Evolutionary conservation across 2,797 vertebrate genomes (phyloP).

Genomic region (Philypnodon macrostomus): DNA sequence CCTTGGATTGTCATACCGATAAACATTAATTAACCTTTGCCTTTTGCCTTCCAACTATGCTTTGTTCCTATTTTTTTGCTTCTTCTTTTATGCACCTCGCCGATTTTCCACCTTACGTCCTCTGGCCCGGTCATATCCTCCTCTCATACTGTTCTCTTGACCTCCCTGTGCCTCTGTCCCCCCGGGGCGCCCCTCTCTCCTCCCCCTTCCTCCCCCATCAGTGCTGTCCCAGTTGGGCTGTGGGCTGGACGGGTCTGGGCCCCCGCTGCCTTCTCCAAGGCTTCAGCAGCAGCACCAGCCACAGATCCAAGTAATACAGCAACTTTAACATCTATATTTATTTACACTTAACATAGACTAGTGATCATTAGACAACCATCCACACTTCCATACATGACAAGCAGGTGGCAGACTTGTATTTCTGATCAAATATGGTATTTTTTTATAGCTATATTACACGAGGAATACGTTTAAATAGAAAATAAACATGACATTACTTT

Average conservation of each 20-base stretch:
- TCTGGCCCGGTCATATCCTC: conserved; percentile 23
- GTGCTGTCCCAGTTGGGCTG: conserved; percentile 98
- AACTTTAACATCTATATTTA: conserved; percentile 83
- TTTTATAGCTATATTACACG: no score
- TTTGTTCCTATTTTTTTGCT: conserved; percentile 55
- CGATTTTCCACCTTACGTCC: neutral
- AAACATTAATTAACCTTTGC: conserved; percentile 46
- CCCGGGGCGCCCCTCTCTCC: conserved; percentile 54
- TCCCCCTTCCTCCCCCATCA: conserved; percentile 73
- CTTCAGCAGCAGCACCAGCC: conserved; percentile 94
- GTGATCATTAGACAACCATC: conserved; percentile 28
- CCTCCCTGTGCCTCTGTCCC: conserved; percentile 39
- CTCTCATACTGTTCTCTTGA: conserved; percentile 27
- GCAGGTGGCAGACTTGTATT: conserved; percentile 11
- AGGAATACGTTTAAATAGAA: no score
- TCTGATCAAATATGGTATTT: no score
- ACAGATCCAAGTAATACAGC: conserved; percentile 98
- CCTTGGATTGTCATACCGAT: conserved; percentile 16
- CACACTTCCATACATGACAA: conserved; percentile 20
- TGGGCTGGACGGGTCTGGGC: conserved; percentile 93
- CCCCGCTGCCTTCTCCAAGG: conserved; percentile 92
- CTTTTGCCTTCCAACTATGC: conserved; percentile 34
- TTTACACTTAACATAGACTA: conserved; percentile 48
- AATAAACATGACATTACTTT: no score
- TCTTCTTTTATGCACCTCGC: neutral